Evolutionary conservation across 1,140 invertebrate species (phyloP).

Genomic region (Euglossa dilemma): DNA sequence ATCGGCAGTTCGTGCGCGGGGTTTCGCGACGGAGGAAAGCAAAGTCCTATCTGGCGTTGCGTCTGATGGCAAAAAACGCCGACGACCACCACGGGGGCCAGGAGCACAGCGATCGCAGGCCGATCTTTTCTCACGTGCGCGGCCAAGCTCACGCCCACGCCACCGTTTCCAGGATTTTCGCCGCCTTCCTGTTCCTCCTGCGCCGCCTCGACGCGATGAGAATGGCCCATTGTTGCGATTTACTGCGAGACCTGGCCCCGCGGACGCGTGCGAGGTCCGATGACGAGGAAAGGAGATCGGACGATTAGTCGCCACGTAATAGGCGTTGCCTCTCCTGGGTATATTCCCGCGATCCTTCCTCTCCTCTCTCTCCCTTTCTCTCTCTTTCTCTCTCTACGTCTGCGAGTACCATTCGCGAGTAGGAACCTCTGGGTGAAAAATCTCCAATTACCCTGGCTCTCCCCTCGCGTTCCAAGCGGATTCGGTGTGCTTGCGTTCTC

Average conservation of each 20-base stretch:
- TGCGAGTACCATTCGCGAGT: too few species aligned
- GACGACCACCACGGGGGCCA: neutral
- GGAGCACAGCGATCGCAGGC: neutral
- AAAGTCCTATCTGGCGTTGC: neutral
- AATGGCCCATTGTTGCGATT: constrained; percentile 35
- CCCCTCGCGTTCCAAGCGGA: too few species aligned
- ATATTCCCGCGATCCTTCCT: neutral
- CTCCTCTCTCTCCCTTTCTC: too few species aligned
- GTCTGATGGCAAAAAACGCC: neutral
- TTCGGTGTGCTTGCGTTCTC: too few species aligned
- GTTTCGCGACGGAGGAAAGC: neutral
- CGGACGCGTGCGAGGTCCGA: constrained; percentile 8
- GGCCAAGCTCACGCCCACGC: constrained; percentile 31
- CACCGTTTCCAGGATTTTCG: constrained; percentile 44
- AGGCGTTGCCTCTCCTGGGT: neutral
- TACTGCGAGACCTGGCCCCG: neutral
- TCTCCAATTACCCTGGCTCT: too few species aligned
- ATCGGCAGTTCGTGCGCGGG: constrained; percentile 42
- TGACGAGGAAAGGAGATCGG: neutral
- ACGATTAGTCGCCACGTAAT: constrained; percentile 21
- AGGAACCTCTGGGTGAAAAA: too few species aligned
- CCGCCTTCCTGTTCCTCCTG: constrained; percentile 36
- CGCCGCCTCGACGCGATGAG: constrained; percentile 24
- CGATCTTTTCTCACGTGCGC: constrained; percentile 48
- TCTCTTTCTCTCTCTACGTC: too few species aligned